Evolutionary conservation across 2,797 vertebrate species (phyloP).

Genomic region (Oreochromis mossambicus): DNA sequence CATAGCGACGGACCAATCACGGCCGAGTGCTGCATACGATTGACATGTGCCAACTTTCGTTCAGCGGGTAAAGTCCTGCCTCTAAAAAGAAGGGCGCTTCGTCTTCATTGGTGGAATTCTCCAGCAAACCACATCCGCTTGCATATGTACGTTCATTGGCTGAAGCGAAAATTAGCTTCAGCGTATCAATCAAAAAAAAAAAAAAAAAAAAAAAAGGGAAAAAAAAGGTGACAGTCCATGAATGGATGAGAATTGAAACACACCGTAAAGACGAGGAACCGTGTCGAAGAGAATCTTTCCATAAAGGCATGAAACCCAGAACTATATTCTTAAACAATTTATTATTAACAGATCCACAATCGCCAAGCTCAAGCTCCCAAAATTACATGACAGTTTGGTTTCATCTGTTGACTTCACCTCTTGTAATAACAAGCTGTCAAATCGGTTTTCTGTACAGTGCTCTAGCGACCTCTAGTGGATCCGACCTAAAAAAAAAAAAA

Average conservation of each 20-base stretch:
- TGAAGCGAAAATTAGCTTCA: conserved; percentile 13
- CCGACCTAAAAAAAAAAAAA: conserved; percentile 46
- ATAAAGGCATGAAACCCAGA: conserved; percentile 46
- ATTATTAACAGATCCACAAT: conserved; percentile 75
- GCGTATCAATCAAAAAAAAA: not conserved
- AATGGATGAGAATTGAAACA: not conserved
- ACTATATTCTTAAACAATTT: conserved; percentile 73
- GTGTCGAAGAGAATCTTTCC: not conserved
- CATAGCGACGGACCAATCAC: conserved; percentile 48
- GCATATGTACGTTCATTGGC: conserved; percentile 27
- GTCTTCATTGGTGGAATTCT: conserved; percentile 35
- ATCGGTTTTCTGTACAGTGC: conserved; percentile 62
- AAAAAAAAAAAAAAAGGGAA: not conserved
- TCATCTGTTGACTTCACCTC: conserved; percentile 54
- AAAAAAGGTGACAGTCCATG: not conserved
- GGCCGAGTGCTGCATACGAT: not conserved
- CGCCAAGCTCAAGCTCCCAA: conserved; percentile 65
- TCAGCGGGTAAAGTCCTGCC: conserved; percentile 19
- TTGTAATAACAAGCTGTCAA: conserved; percentile 55
- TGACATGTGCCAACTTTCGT: conserved; percentile 23
- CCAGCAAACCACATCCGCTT: conserved; percentile 45
- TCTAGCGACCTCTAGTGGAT: conserved; percentile 70
- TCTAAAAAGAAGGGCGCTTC: not conserved
- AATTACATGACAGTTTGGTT: conserved; percentile 64
- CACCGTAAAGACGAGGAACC: not conserved